A percentile compares a stretch with the other conserved stretches of the same genome.
Evolutionary conservation across 64 coral and sea anemone genomes (phyloP).

Genomic region (Montipora foliosa): DNA sequence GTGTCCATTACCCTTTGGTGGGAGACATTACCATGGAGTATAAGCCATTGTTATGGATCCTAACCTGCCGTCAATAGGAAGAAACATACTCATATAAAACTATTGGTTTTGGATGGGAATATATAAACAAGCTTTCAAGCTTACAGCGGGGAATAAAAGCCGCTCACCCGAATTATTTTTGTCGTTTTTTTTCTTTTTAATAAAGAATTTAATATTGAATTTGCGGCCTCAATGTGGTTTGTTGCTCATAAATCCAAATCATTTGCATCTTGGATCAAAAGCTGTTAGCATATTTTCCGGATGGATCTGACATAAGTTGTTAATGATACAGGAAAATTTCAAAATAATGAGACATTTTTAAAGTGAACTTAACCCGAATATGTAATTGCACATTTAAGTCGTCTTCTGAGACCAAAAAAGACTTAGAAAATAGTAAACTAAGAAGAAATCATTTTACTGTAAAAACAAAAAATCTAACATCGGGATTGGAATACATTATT

Average conservation of each 20-base stretch:
- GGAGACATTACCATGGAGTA: constrained; percentile 9
- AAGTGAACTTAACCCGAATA: neutral
- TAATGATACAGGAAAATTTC: constrained; percentile 21
- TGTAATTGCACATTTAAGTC: neutral
- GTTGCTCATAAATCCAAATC: neutral
- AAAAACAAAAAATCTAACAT: neutral
- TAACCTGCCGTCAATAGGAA: constrained; percentile 4
- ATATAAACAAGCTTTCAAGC: constrained; percentile 21
- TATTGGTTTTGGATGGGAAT: neutral
- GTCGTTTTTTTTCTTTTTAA: neutral
- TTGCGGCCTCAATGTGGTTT: neutral
- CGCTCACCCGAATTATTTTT: constrained; percentile 1
- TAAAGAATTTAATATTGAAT: constrained; percentile 12
- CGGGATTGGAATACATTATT: neutral
- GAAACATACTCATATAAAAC: constrained; percentile 5
- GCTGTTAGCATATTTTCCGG: neutral
- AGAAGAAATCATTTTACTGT: neutral
- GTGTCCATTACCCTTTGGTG: constrained; percentile 25
- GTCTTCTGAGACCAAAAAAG: neutral
- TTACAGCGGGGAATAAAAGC: constrained; percentile 1
- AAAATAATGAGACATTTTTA: neutral
- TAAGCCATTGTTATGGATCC: neutral
- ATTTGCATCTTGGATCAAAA: neutral
- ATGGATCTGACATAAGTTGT: neutral
- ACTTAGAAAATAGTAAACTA: neutral